Evolutionary conservation across 2,888 invertebrate species (phyloP), one percentile per base, ranked within the genome.

Genomic region (Acanthosepion esculentum): DNA sequence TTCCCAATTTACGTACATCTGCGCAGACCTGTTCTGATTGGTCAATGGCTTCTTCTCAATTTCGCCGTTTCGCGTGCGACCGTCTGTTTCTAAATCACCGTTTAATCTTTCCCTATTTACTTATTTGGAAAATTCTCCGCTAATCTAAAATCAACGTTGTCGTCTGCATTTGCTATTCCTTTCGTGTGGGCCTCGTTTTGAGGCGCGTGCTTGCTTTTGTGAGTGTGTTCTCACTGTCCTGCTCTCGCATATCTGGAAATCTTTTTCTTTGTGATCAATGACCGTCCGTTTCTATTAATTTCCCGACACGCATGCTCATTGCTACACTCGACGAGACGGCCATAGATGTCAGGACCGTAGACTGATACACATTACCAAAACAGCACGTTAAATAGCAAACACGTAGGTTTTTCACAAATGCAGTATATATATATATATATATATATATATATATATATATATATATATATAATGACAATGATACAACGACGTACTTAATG

Each of bases 91-190:
- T 78, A 78, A 78, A 78, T 78, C 78, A 78, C 15, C 23, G n/a
- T 78, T 78, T 78, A 78, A 78, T 78, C 78, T 78, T 78, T 78
- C 33, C 78, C 78, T 78, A 78, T 78, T 78, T 78, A 78, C 78
- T 78, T 78, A 78, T 78, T n/a, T 78, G n/a, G n/a, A n/a, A 78
- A 78, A 33, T 78, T n/a, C 78, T 10, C n/a, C 15, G n/a, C 78
- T 78, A 78, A 78, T 78, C 78, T 78, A 78, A 78, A 78, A 78
- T 78, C 78, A 78, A 78, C 78, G 78, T n/a, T 78, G 78, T 78
- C 78, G 78, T 78, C 78, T 78, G 78, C 78, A 33, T 78, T 78
- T 33, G n/a, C 33, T n/a, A 33, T 78, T 78, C n/a, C 12, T 10
- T 78, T 33, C 78, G n/a, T 15, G 78, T n/a, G 78, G n/a, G n/a